These are phyloP conservation scores for Ispidina lecontei DNA, from an alignment of 2,797 vertebrate genomes.

Conservation along the genomic window DNA sequence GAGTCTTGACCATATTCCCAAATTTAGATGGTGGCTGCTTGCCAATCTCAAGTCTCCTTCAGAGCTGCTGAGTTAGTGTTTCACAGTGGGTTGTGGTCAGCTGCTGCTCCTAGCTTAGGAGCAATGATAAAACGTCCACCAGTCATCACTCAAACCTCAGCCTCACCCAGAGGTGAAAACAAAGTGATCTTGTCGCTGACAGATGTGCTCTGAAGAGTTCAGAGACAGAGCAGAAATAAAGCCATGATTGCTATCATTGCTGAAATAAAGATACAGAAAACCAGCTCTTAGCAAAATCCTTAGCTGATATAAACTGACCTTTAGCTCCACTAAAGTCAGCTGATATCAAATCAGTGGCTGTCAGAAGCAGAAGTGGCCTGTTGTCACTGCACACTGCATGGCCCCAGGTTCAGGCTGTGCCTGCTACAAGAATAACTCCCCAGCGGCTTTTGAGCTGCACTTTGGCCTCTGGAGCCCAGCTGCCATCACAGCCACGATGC, in stretches of 20 bases:
- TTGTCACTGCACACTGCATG: neutral
- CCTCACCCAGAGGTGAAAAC: neutral
- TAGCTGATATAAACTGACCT: neutral
- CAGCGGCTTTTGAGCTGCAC: neutral
- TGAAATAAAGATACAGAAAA: neutral
- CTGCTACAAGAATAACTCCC: neutral
- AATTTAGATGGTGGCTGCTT: neutral
- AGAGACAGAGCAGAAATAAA: neutral
- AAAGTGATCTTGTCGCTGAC: neutral
- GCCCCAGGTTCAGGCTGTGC: neutral
- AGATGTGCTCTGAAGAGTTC: accelerated
- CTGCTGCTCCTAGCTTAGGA: neutral
- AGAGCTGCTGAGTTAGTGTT: neutral
- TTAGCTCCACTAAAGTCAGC: neutral
- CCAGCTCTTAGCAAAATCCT: neutral
- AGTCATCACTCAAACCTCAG: neutral
- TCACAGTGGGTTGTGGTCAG: neutral
- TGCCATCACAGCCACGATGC: neutral
- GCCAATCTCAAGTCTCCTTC: neutral
- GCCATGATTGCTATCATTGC: accelerated
- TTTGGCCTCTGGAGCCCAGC: neutral
- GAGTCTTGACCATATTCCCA: neutral
- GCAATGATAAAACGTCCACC: neutral
- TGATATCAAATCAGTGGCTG: neutral
- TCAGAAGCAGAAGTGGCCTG: neutral